Conservation (phyloP, 2,113 vertebrate species). For the Marmota monax region DNA sequence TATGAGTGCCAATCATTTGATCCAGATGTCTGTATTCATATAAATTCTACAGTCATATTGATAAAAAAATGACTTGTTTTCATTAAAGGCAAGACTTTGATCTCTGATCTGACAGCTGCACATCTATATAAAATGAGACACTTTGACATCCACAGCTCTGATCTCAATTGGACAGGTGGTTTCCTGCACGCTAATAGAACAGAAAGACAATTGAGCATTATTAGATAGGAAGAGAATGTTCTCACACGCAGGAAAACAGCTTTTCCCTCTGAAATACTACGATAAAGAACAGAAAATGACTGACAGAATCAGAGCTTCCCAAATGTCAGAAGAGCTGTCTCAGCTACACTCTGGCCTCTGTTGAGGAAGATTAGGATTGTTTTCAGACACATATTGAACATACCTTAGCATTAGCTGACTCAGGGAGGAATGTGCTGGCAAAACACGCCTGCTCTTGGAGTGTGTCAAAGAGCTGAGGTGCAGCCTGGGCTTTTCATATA, state of each 20-base stretch:
- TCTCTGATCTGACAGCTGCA: conserved; percentile 60
- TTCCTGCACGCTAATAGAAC: conserved; percentile 50
- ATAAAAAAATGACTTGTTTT: conserved; percentile 75
- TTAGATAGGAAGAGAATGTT: conserved; percentile 49
- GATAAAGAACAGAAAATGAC: conserved; percentile 71
- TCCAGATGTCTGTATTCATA: conserved; percentile 35
- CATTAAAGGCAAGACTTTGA: conserved; percentile 66
- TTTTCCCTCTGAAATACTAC: conserved; percentile 56
- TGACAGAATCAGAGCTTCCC: conserved; percentile 74
- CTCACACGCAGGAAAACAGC: conserved; percentile 74
- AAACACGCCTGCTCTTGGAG: conserved; percentile 3
- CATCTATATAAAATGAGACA: conserved; percentile 63
- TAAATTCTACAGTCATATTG: conserved; percentile 42
- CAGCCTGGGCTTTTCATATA: conserved; percentile 14
- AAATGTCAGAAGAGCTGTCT: conserved; percentile 71
- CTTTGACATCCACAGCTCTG: conserved; percentile 51
- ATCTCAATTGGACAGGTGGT: conserved; percentile 60
- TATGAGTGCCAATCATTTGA: conserved; percentile 37
- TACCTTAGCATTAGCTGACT: conserved; percentile 35
- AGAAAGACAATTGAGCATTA: conserved; percentile 72
- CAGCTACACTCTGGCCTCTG: conserved; percentile 55
- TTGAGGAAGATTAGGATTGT: conserved; percentile 52
- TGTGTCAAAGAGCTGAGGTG: background rate
- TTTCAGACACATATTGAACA: conserved; percentile 65
- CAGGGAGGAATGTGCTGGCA: conserved; percentile 22